Evolutionary conservation across 2,797 vertebrate genomes (phyloP).

Genomic region (Platyrinchus mystaceus): DNA sequence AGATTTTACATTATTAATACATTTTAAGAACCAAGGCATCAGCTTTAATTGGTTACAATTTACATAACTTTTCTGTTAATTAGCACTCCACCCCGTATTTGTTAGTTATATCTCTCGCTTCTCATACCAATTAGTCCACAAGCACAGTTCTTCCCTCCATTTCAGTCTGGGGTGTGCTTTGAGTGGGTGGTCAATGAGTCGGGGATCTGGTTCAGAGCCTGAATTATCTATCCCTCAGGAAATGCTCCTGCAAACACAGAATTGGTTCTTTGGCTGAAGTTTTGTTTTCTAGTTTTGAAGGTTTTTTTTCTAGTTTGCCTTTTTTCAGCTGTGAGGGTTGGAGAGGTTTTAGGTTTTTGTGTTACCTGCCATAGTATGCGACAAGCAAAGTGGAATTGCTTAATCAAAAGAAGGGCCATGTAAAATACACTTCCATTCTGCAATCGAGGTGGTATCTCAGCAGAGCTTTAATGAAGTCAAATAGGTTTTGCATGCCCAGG

Average conservation of each 20-base stretch:
- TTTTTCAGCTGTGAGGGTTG: not conserved
- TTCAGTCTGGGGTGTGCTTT: not conserved
- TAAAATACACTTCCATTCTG: not conserved
- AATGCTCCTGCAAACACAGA: not conserved
- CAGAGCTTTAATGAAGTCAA: slow-evolving; percentile 15
- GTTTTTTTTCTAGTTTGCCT: not conserved
- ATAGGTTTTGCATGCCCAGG: not conserved
- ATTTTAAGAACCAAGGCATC: not conserved
- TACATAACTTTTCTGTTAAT: not conserved
- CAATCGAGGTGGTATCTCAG: not conserved
- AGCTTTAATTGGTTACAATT: not conserved
- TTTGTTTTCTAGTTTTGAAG: not conserved
- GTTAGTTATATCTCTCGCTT: not conserved
- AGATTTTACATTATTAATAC: not conserved
- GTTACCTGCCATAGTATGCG: not conserved
- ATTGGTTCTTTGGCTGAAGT: not conserved
- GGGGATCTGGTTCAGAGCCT: not conserved
- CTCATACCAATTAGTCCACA: not conserved
- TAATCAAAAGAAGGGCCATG: not conserved
- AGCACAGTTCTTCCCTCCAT: not conserved
- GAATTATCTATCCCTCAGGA: no score
- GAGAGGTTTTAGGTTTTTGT: not conserved
- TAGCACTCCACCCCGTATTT: no score
- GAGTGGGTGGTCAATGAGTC: not conserved
- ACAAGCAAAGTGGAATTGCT: not conserved